Conservation (phyloP, 2,888 invertebrate species). For the Chelonus formosanus region DNA sequence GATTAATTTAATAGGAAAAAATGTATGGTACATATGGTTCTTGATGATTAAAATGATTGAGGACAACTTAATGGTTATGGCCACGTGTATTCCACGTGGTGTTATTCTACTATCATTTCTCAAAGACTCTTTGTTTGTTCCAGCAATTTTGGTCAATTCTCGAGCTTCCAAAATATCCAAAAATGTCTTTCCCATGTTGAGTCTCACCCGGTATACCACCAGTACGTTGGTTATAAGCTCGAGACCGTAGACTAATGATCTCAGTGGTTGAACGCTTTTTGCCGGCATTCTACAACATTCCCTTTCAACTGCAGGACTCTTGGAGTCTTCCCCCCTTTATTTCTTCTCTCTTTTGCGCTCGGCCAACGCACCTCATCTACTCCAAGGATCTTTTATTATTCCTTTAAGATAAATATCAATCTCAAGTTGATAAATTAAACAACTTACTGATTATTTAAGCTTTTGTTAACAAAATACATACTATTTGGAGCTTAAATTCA, state of each 20-base stretch:
- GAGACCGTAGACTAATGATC: slow-evolving; percentile 63
- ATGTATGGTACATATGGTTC: neutral
- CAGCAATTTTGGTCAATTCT: neutral
- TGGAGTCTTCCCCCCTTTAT: slow-evolving; percentile 33
- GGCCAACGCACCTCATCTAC: slow-evolving; percentile 22
- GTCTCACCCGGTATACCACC: slow-evolving; percentile 57
- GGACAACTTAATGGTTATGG: neutral
- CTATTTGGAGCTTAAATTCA: too few relatives aligned
- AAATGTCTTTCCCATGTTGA: slow-evolving; percentile 5
- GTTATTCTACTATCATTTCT: slow-evolving; percentile 16
- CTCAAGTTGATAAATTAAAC: neutral
- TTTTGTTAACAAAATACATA: too few relatives aligned
- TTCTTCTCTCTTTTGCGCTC: slow-evolving; percentile 15
- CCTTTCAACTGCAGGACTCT: slow-evolving; percentile 60
- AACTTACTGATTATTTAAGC: too few relatives aligned
- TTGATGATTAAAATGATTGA: slow-evolving; percentile 3
- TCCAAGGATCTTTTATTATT: slow-evolving; percentile 25
- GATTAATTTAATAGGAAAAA: neutral
- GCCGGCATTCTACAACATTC: slow-evolving; percentile 65
- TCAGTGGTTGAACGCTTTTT: slow-evolving; percentile 61
- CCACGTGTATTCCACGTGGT: slow-evolving; percentile 44
- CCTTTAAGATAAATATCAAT: slow-evolving; percentile 16
- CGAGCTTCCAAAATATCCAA: slow-evolving; percentile 7
- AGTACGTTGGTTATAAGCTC: slow-evolving; percentile 53
- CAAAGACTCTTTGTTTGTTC: slow-evolving; percentile 10